Conservation (phyloP, 2,797 vertebrate species). For the Morus bassanus region DNA sequence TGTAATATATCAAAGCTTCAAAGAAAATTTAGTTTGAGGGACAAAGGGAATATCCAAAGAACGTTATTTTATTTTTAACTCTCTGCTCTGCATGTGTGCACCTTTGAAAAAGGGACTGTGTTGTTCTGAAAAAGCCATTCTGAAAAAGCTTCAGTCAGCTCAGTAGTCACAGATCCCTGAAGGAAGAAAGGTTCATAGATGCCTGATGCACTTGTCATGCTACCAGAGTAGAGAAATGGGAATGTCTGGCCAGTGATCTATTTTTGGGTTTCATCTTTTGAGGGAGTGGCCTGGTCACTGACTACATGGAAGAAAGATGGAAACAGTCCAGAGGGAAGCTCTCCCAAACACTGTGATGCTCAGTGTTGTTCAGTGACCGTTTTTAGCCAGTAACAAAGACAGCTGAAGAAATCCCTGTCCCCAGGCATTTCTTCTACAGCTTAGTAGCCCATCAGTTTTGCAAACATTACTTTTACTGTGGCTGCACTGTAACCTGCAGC, state of each 20-base stretch:
- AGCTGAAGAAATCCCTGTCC: not conserved
- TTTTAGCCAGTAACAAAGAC: not conserved
- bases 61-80: constrained; percentile 54
- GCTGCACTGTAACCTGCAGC: not conserved
- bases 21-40: not conserved
- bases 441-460: not conserved
- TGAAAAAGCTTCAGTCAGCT: not conserved
- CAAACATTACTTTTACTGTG: not conserved
- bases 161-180: constrained; percentile 35
- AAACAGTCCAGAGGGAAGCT: constrained; percentile 23
- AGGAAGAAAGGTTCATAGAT: constrained; percentile 29
- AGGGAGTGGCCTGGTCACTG: not conserved
- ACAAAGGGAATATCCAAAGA: not conserved
- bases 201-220: constrained; percentile 54
- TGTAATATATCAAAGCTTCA: not conserved
- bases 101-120: constrained; percentile 17
- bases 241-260: constrained; percentile 49
- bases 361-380: not conserved
- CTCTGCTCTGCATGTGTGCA: constrained; percentile 17
- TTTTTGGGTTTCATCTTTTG: constrained; percentile 7
- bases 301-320: not conserved
- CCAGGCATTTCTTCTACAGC: not conserved
- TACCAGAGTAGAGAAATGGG: constrained; percentile 28
- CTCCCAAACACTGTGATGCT: not conserved
- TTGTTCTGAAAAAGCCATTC: constrained; percentile 27